Evolutionary conservation across 1,140 invertebrate genomes (phyloP).

Genomic region (Lysiphlebus fabarum): DNA sequence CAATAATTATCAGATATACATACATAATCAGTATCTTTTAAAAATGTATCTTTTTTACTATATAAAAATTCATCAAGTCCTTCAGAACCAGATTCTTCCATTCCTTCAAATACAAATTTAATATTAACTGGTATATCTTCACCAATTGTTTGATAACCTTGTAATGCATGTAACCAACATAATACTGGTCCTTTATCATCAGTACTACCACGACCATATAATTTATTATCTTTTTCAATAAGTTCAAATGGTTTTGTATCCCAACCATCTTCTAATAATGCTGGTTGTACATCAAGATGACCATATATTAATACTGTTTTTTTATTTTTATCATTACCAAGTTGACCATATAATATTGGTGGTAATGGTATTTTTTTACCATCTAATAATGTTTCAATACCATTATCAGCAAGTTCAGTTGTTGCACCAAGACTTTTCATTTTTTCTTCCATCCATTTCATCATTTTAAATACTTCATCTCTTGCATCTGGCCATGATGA

Average conservation of each 20-base stretch:
- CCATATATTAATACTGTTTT: constrained; percentile 94
- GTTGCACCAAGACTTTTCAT: constrained; percentile 73
- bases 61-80: constrained; percentile 86
- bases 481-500: constrained; percentile 85
- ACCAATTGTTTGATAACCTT: constrained; percentile 76
- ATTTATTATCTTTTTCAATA: constrained; percentile 83
- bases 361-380: constrained; percentile 76
- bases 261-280: constrained; percentile 90
- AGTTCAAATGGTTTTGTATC: constrained; percentile 91
- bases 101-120: constrained; percentile 97
- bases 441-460: constrained; percentile 75
- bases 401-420: constrained; percentile 77
- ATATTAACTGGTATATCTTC: constrained; percentile 85
- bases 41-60: constrained; percentile 72
- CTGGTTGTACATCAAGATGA: constrained; percentile 97
- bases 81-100: constrained; percentile 97
- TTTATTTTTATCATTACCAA: constrained; percentile 83
- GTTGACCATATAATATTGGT: constrained; percentile 79
- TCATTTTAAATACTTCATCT: constrained; percentile 70
- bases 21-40: constrained; percentile 86
- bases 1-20: constrained; percentile 99
- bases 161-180: constrained; percentile 91
- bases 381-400: constrained; percentile 71
- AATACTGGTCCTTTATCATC: constrained; percentile 94
- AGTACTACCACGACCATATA: constrained; percentile 88